Evolutionary conservation across 2,888 invertebrate species (phyloP).

Genomic region (Drosophila hawaiiensis): DNA sequence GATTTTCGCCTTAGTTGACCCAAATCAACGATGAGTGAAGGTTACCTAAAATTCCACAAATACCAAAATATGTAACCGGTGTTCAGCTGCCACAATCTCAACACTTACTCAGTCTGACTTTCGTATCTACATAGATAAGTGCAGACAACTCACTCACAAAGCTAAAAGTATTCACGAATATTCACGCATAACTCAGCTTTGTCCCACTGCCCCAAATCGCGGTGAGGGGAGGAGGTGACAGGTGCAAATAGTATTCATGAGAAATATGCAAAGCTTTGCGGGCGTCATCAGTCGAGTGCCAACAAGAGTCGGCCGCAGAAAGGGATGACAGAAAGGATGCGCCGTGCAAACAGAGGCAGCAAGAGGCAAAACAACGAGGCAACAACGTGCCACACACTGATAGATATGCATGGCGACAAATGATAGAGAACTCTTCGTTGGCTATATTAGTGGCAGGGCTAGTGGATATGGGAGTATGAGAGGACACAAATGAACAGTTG

Average conservation of each 20-base stretch:
- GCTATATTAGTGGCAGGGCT: slow-evolving; percentile 4
- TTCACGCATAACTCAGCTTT: slow-evolving; percentile 70
- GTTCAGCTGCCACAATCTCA: slow-evolving; percentile 32
- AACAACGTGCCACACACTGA: background rate
- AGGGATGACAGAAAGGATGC: slow-evolving; percentile 50
- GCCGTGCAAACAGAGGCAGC: slow-evolving; percentile 35
- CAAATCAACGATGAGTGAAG: slow-evolving; percentile 29
- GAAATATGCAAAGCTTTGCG: slow-evolving; percentile 67
- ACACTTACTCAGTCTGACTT: slow-evolving; percentile 26
- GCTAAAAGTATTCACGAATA: slow-evolving; percentile 42
- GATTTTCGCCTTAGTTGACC: slow-evolving; percentile 10
- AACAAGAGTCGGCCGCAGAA: slow-evolving; percentile 40
- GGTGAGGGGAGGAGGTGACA: background rate
- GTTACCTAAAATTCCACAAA: slow-evolving; percentile 28
- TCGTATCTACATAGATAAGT: slow-evolving; percentile 3
- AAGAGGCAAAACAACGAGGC: background rate
- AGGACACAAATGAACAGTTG: background rate
- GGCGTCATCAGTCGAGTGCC: slow-evolving; percentile 48
- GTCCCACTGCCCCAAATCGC: slow-evolving; percentile 9
- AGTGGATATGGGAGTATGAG: background rate
- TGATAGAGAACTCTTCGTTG: slow-evolving; percentile 22
- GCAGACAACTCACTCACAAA: slow-evolving; percentile 58
- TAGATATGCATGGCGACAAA: slow-evolving; percentile 38
- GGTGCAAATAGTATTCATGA: slow-evolving; percentile 71
- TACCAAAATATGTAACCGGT: slow-evolving; percentile 40